A percentile compares a stretch with the other conserved stretches of the same genome.
Evolutionary conservation across 2,888 invertebrate species (phyloP).

Genomic region (Drosophila setosimentum): DNA sequence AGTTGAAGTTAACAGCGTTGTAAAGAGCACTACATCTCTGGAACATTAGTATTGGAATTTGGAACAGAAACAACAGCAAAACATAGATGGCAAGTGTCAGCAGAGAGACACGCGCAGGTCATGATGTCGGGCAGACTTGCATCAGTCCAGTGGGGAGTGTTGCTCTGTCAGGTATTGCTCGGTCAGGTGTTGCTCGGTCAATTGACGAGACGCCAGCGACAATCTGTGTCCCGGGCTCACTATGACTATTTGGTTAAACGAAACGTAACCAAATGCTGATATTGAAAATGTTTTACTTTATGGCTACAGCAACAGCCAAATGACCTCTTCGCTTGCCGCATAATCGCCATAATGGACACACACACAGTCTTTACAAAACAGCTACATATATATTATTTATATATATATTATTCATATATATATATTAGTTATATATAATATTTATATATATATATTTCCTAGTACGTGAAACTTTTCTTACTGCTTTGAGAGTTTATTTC

Average conservation of each 20-base stretch:
- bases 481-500: no score
- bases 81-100: slow-evolving; percentile 5
- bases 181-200: slow-evolving; percentile 38
- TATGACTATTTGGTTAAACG: slow-evolving; percentile 70
- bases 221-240: slow-evolving; percentile 56
- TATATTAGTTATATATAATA: no score
- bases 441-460: no score
- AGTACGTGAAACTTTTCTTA: no score
- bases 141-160: slow-evolving; percentile 23
- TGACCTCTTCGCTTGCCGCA: slow-evolving; percentile 70
- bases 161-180: slow-evolving; percentile 47
- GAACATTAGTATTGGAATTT: slow-evolving; percentile 41
- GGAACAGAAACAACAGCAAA: slow-evolving; percentile 34
- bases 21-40: slow-evolving; percentile 39
- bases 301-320: slow-evolving; percentile 67
- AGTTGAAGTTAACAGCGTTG: slow-evolving; percentile 57
- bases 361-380: no score
- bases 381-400: no score
- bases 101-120: slow-evolving; percentile 41
- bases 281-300: slow-evolving; percentile 75
- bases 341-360: slow-evolving; percentile 56
- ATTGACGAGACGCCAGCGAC: slow-evolving; percentile 13
- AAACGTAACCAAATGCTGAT: slow-evolving; percentile 78
- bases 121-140: slow-evolving; percentile 55
- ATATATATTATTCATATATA: no score